These are phyloP conservation scores for Philopedon plagiatum DNA, from an alignment of 2,888 invertebrate genomes.

Conservation along the genomic window DNA sequence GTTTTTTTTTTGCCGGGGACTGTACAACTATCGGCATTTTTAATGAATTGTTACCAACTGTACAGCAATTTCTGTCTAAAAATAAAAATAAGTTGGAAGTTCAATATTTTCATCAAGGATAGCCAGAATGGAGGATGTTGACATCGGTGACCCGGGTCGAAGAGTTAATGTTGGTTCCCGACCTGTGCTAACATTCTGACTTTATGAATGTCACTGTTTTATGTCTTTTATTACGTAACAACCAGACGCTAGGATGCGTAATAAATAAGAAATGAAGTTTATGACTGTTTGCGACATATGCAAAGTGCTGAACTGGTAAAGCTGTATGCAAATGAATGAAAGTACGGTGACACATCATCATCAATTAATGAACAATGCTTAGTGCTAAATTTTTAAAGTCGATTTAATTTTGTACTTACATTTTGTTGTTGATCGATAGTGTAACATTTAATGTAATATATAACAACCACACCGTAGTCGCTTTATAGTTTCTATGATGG, in stretches of 20 bases:
- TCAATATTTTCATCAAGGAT: background rate
- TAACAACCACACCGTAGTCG: too few relatives aligned
- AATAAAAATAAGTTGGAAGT: background rate
- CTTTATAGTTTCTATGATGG: background rate
- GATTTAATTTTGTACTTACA: background rate
- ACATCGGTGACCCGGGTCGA: constrained; percentile 1
- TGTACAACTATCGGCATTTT: too few relatives aligned
- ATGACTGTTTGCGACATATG: constrained; percentile 20
- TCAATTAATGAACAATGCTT: constrained; percentile 1
- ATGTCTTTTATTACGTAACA: constrained; percentile 17
- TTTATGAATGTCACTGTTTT: constrained; percentile 15
- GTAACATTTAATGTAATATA: too few relatives aligned
- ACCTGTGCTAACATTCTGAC: constrained; percentile 1
- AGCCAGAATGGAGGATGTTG: constrained; percentile 1
- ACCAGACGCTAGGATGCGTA: constrained; percentile 4
- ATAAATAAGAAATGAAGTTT: constrained; percentile 19
- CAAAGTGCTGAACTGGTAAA: constrained; percentile 12
- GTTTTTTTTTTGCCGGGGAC: too few relatives aligned
- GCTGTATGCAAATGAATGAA: constrained; percentile 7
- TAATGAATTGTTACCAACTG: too few relatives aligned
- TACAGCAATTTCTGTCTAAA: too few relatives aligned
- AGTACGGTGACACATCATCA: constrained; percentile 2
- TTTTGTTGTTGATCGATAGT: background rate
- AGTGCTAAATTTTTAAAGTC: background rate
- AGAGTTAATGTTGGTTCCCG: background rate